Base-by-base conservation (phyloP, 2,113 vertebrate genomes). In the Calidris pygmaea region DNA sequence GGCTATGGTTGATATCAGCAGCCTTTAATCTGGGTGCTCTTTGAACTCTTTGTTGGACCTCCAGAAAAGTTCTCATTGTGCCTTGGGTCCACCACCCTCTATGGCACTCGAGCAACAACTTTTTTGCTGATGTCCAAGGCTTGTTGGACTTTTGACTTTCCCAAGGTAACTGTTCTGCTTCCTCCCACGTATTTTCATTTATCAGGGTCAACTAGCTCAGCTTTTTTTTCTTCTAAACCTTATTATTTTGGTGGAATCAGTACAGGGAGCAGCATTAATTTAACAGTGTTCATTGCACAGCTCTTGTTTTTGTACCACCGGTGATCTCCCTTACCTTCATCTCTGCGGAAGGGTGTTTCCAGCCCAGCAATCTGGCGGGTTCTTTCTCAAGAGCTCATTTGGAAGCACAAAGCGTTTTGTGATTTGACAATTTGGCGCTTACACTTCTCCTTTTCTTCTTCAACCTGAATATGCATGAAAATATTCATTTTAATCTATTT, bases 331-430 rank as follows among this genome's bases (percentile, higher is more conserved):
- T 72, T 23, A 21, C 68, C 85, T 74, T 92, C 83, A 70, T 71
- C 80, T 76, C 45, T 41, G 37, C 63, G 72, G 35, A 71, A 60
- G 16, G 6, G 2, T 52, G 87, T 85, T 97, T 91, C 90, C 68
- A 94, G 74, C 50, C 80, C 91, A 81, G 35, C 80, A 87, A 29
- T 63, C 72, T 62, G 29, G 79, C 73, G 23, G 45, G 35, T 76
- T 85, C 94, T 90, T 92, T 56, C 86, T 78, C 29, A n/a, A 86
- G 73, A 82, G 80, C 94, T 94, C 91, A 41, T 96, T 94, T 85
- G 87, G 78, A 82, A 92, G 59, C 80, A 56, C 80, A 55, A 39
- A 86, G 89, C 56, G 6, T 75, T 87, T 52, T 35, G 56, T 84
- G 66, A 84, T 85, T 48, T 97, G 93, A 78, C 90, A 84, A 37